These are phyloP conservation scores for Eupithecia subumbrata DNA, from an alignment of 2,888 invertebrate genomes.

Conservation along the genomic window DNA sequence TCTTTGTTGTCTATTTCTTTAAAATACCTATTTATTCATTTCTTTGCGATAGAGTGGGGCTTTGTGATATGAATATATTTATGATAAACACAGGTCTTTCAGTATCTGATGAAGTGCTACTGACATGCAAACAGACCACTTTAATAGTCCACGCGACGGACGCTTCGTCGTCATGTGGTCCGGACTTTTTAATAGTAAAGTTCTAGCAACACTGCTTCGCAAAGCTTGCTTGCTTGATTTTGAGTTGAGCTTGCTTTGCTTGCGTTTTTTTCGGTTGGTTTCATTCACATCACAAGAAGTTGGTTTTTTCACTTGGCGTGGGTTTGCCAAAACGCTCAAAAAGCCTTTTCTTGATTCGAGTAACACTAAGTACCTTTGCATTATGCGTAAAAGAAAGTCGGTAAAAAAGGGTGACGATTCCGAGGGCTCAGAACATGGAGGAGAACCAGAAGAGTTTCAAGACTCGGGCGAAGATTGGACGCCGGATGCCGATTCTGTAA, in stretches of 20 bases:
- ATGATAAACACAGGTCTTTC: background rate
- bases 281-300: conserved; percentile 16
- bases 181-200: background rate
- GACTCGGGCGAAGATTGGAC: conserved; percentile 84
- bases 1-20: background rate
- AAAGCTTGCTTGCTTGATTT: conserved; percentile 10
- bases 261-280: conserved; percentile 23
- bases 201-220: background rate
- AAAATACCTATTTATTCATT: background rate
- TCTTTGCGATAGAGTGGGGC: background rate
- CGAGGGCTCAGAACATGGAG: conserved; percentile 75
- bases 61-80: background rate
- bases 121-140: too few species aligned
- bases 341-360: conserved; percentile 10
- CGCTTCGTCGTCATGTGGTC: background rate
- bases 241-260: conserved; percentile 11
- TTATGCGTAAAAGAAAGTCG: conserved; percentile 79
- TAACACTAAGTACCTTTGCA: conserved; percentile 18
- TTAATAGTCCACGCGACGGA: too few species aligned
- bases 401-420: conserved; percentile 78
- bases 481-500: conserved; percentile 81
- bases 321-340: conserved; percentile 25
- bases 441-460: conserved; percentile 82
- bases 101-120: background rate
- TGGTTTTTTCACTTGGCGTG: conserved; percentile 37